These are phyloP conservation scores for Thalassaphorura encarpata DNA, from an alignment of 1,140 invertebrate species.

Conservation along the genomic window DNA sequence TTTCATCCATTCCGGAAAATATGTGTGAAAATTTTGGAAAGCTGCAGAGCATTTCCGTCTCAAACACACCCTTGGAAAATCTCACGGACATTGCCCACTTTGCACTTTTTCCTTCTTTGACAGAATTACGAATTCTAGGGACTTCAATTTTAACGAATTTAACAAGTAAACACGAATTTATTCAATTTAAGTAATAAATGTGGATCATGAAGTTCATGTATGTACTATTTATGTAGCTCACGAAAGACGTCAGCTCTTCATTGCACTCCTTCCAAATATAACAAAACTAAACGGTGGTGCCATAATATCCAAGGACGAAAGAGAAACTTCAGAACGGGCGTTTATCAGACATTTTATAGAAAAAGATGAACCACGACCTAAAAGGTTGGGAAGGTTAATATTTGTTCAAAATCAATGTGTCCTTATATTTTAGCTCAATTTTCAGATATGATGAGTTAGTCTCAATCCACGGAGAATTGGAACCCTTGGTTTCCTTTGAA, in stretches of 20 bases:
- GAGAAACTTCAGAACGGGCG: slow-evolving; percentile 83
- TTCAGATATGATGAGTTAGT: slow-evolving; percentile 67
- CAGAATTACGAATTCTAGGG: slow-evolving; percentile 29
- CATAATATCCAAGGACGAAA: slow-evolving; percentile 64
- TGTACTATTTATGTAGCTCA: slow-evolving; percentile 42
- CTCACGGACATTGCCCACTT: slow-evolving; percentile 82
- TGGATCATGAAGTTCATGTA: too few relatives aligned
- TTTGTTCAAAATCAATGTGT: neutral
- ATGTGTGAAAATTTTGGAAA: slow-evolving; percentile 52
- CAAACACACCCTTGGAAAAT: slow-evolving; percentile 63
- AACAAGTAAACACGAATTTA: slow-evolving; percentile 30
- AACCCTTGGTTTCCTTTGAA: slow-evolving; percentile 74
- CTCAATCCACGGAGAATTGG: slow-evolving; percentile 69
- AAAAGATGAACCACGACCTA: slow-evolving; percentile 61
- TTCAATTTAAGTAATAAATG: too few relatives aligned
- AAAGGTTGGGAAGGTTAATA: neutral
- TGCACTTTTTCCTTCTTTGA: slow-evolving; percentile 62
- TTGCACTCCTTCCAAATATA: slow-evolving; percentile 76
- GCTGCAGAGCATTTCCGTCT: slow-evolving; percentile 69
- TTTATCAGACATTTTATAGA: slow-evolving; percentile 80
- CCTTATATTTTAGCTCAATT: slow-evolving; percentile 2
- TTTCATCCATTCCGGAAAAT: slow-evolving; percentile 41
- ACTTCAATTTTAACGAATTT: slow-evolving; percentile 24
- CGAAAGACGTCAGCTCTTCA: slow-evolving; percentile 69
- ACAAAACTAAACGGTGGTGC: slow-evolving; percentile 79